Evolutionary conservation across 2,113 vertebrate genomes (phyloP).

Genomic region (Ciconia maguari): DNA sequence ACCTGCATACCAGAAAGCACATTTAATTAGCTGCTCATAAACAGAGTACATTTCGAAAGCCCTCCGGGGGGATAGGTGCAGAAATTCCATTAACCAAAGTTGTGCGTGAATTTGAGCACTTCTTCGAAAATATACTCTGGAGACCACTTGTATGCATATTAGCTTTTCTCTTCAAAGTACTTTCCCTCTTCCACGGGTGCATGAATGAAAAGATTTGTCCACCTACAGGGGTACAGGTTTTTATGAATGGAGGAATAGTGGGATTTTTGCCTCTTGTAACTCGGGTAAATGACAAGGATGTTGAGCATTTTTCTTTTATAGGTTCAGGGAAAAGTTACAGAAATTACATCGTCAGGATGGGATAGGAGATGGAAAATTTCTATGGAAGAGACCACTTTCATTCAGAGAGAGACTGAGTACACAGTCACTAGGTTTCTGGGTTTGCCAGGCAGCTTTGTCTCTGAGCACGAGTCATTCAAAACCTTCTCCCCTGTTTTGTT

Average conservation of each 20-base stretch:
- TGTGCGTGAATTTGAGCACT: slow-evolving; percentile 4
- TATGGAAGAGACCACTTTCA: not conserved
- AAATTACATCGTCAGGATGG: not conserved
- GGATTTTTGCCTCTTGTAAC: not conserved
- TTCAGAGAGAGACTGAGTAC: not conserved
- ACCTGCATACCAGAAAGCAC: slow-evolving; percentile 41
- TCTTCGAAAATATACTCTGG: not conserved
- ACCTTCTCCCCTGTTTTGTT: not conserved
- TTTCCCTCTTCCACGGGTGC: not conserved
- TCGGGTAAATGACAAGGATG: not conserved
- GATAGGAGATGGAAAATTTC: not conserved
- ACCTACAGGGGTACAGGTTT: not conserved
- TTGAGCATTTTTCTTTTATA: not conserved
- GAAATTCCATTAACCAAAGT: slow-evolving; percentile 62
- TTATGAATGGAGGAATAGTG: slow-evolving; percentile 36
- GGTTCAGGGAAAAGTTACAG: not conserved
- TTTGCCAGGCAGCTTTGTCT: not conserved
- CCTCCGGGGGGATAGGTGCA: slow-evolving; percentile 39
- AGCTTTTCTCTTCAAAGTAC: slow-evolving; percentile 6
- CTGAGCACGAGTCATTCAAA: not conserved
- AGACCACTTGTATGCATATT: slow-evolving; percentile 37
- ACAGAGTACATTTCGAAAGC: slow-evolving; percentile 15
- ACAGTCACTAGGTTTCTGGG: not conserved
- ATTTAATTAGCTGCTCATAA: slow-evolving; percentile 60
- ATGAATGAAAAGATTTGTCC: slow-evolving; percentile 36